phyloP scores from a whole-genome alignment of 2,113 vertebrate species.

The Zosterops pallidus region DNA sequence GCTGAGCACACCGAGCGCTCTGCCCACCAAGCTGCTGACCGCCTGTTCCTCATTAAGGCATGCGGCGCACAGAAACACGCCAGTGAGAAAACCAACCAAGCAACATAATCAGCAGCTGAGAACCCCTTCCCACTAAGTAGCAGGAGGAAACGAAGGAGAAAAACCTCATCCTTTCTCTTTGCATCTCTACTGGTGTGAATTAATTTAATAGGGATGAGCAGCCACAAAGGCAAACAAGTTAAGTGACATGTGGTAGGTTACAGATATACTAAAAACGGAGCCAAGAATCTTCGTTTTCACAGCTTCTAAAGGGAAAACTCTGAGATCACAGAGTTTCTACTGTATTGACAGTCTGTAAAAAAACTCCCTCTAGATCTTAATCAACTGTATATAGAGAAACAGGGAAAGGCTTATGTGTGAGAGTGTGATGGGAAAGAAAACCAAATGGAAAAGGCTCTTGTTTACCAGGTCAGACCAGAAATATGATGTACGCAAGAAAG shows the following conservation, averaged over 20 bases:
- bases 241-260: conserved; percentile 17
- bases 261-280: background rate
- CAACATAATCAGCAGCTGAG: conserved; percentile 16
- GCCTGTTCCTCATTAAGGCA: background rate
- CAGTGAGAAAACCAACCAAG: background rate
- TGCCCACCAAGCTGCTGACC: background rate
- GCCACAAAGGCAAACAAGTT: conserved; percentile 17
- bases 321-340: background rate
- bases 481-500: background rate
- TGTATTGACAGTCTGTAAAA: background rate
- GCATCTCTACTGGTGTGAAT: conserved; percentile 32
- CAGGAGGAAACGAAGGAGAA: conserved; percentile 31
- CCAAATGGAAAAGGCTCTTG: background rate
- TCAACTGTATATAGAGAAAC: background rate
- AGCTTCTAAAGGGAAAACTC: background rate
- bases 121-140: background rate
- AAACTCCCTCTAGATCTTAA: background rate
- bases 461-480: background rate
- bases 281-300: background rate
- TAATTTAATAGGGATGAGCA: conserved; percentile 55
- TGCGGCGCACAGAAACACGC: fast-evolving
- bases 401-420: background rate
- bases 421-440: background rate
- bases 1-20: background rate
- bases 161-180: conserved; percentile 30